These are phyloP conservation scores for Lordiphosa stackelbergi DNA, from an alignment of 1,140 invertebrate genomes.

Conservation along the genomic window DNA sequence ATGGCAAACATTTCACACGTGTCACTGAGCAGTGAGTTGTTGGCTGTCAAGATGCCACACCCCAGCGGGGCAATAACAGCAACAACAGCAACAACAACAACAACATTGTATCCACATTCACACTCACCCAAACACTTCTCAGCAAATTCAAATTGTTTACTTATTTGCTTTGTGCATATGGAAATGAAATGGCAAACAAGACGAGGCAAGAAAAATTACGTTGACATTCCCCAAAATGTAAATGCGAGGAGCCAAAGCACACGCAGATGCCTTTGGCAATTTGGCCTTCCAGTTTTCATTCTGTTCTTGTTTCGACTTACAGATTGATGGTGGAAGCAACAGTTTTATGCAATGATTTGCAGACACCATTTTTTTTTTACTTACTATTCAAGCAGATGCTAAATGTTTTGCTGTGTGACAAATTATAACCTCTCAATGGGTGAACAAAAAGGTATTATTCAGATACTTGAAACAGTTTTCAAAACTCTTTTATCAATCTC, in stretches of 20 bases:
- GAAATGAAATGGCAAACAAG: slow-evolving; percentile 71
- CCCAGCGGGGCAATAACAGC: slow-evolving; percentile 9
- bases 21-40: slow-evolving; percentile 69
- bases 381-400: background rate
- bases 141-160: slow-evolving; percentile 57
- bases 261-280: slow-evolving; percentile 18
- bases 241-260: slow-evolving; percentile 20
- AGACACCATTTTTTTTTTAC: slow-evolving; percentile 8
- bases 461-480: too few relatives aligned
- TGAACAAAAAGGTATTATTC: too few relatives aligned
- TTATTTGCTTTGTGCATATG: slow-evolving; percentile 71
- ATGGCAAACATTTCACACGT: slow-evolving; percentile 63
- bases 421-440: too few relatives aligned
- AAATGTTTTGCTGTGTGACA: slow-evolving; percentile 20
- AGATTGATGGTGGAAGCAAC: slow-evolving; percentile 19
- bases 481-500: too few relatives aligned
- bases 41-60: slow-evolving; percentile 49
- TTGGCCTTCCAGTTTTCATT: slow-evolving; percentile 16
- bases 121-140: background rate
- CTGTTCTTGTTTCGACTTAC: background rate
- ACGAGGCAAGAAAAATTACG: slow-evolving; percentile 60
- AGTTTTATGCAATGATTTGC: slow-evolving; percentile 36
- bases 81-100: slow-evolving; percentile 15
- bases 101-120: slow-evolving; percentile 23
- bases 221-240: slow-evolving; percentile 55